phyloP scores from a whole-genome alignment of 2,888 invertebrate species.

The Morpho deidamia region DNA sequence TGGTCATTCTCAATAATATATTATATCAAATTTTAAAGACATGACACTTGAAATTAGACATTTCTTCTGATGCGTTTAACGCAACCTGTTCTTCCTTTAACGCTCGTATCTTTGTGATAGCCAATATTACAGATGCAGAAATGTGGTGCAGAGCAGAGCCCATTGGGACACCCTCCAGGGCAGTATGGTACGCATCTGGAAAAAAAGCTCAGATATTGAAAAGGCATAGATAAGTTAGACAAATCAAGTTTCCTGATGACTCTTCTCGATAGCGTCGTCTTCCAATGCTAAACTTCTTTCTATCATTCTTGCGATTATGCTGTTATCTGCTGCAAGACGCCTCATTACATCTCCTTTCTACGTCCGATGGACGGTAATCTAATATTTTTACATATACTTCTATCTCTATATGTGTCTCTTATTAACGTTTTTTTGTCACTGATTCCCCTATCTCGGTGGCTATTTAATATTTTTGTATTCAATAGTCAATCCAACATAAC shows the following conservation, averaged over 20 bases:
- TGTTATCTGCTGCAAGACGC: too few species aligned
- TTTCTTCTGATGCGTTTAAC: slow-evolving; percentile 68
- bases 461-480: too few species aligned
- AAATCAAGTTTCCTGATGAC: neutral
- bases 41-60: neutral
- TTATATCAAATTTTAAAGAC: slow-evolving; percentile 38
- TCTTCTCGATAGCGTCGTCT: too few species aligned
- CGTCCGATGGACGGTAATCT: too few species aligned
- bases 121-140: slow-evolving; percentile 86
- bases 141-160: slow-evolving; percentile 84
- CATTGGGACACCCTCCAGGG: slow-evolving; percentile 85
- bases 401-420: too few species aligned
- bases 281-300: too few species aligned
- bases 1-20: slow-evolving; percentile 22
- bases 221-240: neutral
- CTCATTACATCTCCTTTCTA: too few species aligned
- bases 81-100: slow-evolving; percentile 81
- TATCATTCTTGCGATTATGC: too few species aligned
- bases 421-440: too few species aligned
- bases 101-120: slow-evolving; percentile 79
- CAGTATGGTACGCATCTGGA: slow-evolving; percentile 80
- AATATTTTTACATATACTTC: too few species aligned
- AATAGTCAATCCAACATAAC: too few species aligned
- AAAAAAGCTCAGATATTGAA: neutral
- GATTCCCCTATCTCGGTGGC: too few species aligned